Base-by-base conservation (phyloP, 2,797 vertebrate genomes). In the Pelodytes ibericus region DNA sequence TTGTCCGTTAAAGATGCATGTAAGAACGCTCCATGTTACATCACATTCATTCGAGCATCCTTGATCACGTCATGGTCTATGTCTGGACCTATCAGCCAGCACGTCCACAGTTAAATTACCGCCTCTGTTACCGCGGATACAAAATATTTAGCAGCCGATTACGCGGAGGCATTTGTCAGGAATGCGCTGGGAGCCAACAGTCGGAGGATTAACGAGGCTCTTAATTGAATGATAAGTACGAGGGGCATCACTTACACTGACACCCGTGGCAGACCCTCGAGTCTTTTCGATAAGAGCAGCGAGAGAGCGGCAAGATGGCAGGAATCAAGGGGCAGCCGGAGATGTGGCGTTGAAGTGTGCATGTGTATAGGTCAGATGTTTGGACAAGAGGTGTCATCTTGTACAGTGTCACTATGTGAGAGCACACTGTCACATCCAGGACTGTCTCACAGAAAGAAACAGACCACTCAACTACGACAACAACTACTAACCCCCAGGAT, bases 151-250 rank as follows among this genome's bases (percentile, higher is more conserved):
- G 63, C 13, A 10, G 57, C 76, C 33, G 27, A 27, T 41, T 3
- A 49, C n/a, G 31, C n/a, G 67, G 20, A 65, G 39, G 51, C 49
- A n/a, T 10, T n/a, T 51, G 26, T 33, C 30, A 78, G 56, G 75
- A 78, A 72, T 67, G 70, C 41, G 53, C 24, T 20, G 10, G 61
- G 51, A 67, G 61, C 62, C 56, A 26, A 51, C 22, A 72, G 8
- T 29, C 26, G 26, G 39, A 18, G 61, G 71, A 66, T 53, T 66
- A 71, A 59, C 51, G 29, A 44, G 61, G 20, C 36, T 22, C 67
- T 71, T 71, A 58, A 77, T 59, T 39, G 66, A 41, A 49, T 26
- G 76, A 79, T 79, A 79, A 79, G 71, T 29, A 79, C 44, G 31
- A 69, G 39, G 58, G 71, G 4, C 25, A 16, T 39, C 76, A 79